Evolutionary conservation across 2,888 invertebrate genomes (phyloP).

Genomic region (Trichopria drosophilae): DNA sequence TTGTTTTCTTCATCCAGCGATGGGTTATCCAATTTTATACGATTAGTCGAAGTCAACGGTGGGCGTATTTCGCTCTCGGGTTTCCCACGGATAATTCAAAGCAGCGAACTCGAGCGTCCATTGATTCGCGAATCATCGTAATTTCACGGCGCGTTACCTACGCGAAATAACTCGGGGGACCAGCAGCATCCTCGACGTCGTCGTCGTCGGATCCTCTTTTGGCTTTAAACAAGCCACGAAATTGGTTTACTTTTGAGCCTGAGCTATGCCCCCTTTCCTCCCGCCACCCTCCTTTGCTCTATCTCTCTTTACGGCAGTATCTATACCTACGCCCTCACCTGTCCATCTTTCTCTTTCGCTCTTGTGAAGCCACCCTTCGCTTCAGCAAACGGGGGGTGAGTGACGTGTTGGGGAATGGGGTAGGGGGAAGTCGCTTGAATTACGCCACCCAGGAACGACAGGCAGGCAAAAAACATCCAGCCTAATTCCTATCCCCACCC

Average conservation of each 20-base stretch:
- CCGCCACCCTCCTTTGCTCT: conserved; percentile 10
- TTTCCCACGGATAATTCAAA: conserved; percentile 34
- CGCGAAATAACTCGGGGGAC: conserved; percentile 58
- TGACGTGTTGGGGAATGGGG: conserved; percentile 13
- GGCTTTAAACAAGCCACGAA: conserved; percentile 58
- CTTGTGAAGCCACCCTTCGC: conserved; percentile 6
- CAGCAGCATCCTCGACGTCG: conserved; percentile 36
- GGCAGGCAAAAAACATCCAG: conserved; percentile 44
- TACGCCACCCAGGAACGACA: conserved; percentile 42
- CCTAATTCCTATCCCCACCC: conserved; percentile 49
- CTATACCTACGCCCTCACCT: too few relatives aligned
- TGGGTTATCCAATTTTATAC: too few relatives aligned
- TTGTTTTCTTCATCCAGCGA: too few relatives aligned
- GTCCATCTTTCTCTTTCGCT: conserved; percentile 20
- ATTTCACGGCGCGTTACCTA: conserved; percentile 59
- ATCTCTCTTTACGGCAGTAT: conserved; percentile 1
- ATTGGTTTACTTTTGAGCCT: conserved; percentile 56
- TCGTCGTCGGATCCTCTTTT: conserved; percentile 36
- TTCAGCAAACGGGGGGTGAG: conserved; percentile 13
- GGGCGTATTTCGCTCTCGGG: conserved; percentile 33
- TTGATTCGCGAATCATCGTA: conserved; percentile 59
- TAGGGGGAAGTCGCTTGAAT: conserved; percentile 41
- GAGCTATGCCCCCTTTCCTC: conserved; percentile 33
- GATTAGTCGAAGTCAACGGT: too few relatives aligned
- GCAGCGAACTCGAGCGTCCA: conserved; percentile 43